Base-by-base conservation (phyloP, 2,888 invertebrate genomes). In the Lasioglossum figueresi region DNA sequence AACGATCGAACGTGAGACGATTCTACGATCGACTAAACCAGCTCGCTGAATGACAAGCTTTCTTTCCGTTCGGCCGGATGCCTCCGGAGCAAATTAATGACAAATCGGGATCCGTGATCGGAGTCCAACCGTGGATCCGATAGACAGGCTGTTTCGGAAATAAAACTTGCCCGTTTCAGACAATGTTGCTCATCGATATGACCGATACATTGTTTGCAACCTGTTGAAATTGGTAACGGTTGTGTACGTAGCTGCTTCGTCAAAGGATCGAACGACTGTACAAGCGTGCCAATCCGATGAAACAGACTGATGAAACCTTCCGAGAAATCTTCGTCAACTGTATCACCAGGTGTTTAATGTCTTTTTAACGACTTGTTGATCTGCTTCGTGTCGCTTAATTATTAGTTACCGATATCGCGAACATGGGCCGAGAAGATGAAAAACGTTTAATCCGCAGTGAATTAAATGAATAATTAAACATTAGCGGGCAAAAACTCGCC, bases 1-100 rank as follows among this genome's bases (percentile, higher is more conserved):
- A 59, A 56, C 56, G 81, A 74, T 74, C 77, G 73, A 71, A 76
- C 76, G 80, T 68, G 76, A 40, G 56, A 52, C 52, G 71, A 83
- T 80, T 76, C 34, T 34, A 78, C 23, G 76, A 81, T 83, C 56
- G 43, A 43, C 34, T 45, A 14, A 43, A 23, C 14, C 19, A 12
- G 5, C n/a, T 4, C 16, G 31, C n/a, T 2, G 37, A 48, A 12
- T 31, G 68, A 34, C 10, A 37, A 74, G n/a, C 19, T 45, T 75
- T 45, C 43, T 56, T 70, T 34, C 27, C 19, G 31, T 63, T 43
- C 43, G 31, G n/a, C 12, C 31, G 23, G 72, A 19, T 79, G 8
- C 68, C 8, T 23, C n/a, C 14, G 0, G 16, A 68, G 76, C 52
- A 68, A 80, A 75, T 75, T 68, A 80, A 80, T 40, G 48, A 68